These are phyloP conservation scores for Coreius guichenoti DNA, from an alignment of 2,797 vertebrate species.

Conservation along the genomic window DNA sequence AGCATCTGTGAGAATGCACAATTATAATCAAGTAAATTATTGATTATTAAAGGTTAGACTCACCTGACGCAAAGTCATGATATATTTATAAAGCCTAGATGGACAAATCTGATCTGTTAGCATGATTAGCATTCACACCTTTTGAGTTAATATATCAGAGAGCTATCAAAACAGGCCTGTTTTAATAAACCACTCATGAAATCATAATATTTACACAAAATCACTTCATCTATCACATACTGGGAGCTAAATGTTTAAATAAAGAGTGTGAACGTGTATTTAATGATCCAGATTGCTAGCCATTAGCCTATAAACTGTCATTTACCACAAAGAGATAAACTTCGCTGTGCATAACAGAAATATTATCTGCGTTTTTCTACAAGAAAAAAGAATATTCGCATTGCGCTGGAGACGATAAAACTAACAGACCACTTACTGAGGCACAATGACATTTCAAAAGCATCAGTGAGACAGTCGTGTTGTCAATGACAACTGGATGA, in stretches of 20 bases:
- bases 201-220: neutral
- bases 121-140: slow-evolving; percentile 39
- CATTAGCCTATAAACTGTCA: slow-evolving; percentile 28
- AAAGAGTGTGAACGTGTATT: neutral
- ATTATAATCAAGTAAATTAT: neutral
- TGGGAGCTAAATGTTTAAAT: neutral
- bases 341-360: neutral
- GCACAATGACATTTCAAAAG: slow-evolving; percentile 28
- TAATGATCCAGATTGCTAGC: neutral
- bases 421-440: neutral
- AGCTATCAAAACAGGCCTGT: neutral
- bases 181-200: neutral
- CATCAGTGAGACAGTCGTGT: slow-evolving; percentile 8
- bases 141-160: neutral
- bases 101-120: slow-evolving; percentile 14
- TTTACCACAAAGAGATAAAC: slow-evolving; percentile 9
- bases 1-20: neutral
- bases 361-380: neutral
- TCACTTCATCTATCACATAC: neutral
- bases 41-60: neutral
- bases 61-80: neutral
- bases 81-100: neutral
- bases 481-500: slow-evolving; percentile 44
- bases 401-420: neutral
- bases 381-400: neutral